Base-by-base conservation (phyloP, 2,797 vertebrate genomes). In the Notolepis coatsorum region DNA sequence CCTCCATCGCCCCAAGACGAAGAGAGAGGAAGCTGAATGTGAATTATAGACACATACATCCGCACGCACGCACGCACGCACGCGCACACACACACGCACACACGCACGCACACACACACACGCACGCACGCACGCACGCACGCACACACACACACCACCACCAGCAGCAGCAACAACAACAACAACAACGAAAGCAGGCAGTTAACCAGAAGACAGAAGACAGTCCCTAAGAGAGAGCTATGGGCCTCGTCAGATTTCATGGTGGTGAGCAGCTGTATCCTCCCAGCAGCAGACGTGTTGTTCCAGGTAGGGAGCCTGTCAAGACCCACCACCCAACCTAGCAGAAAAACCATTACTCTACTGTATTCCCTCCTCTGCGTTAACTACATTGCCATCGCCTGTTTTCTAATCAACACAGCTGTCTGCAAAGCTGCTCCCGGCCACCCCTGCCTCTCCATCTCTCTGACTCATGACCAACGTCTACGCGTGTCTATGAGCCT, bases 321-420 rank as follows among this genome's bases (percentile, higher is more conserved):
- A 13, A 28, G 9, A 35, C 2, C 33, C 7, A 33, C 31, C 9
- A 33, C 2, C 7, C 31, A 35, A 21, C 7, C 2, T 50, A 25
- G 38, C 41, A 48, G 38, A 47, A 3, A 0, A 56, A 62, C 24
- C 25, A 53, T 38, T 17, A 3, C 15, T 46, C 9, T 27, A 15
- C 5, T 0, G 1, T 20, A 73, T 43, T 52, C 27, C 8, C 4
- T 65, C 43, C 35, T 50, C 6, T 27, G 30, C 25, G 43, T 55
- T 68, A 76, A 76, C 8, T 0, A 76, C 65, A 64, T 77, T 77
- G 59, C 53, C 53, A 56, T 58, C 55, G 65, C 55, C 58, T 17
- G 12, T 31, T 38, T 63, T 75, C 74, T 71, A 68, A 82, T 86
- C 77, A 74, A 79, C 71, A 72, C 73, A 28, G 37, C 60, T 60